Evolutionary conservation across 2,113 vertebrate species (phyloP).

Genomic region (Lycocorax pyrrhopterus): DNA sequence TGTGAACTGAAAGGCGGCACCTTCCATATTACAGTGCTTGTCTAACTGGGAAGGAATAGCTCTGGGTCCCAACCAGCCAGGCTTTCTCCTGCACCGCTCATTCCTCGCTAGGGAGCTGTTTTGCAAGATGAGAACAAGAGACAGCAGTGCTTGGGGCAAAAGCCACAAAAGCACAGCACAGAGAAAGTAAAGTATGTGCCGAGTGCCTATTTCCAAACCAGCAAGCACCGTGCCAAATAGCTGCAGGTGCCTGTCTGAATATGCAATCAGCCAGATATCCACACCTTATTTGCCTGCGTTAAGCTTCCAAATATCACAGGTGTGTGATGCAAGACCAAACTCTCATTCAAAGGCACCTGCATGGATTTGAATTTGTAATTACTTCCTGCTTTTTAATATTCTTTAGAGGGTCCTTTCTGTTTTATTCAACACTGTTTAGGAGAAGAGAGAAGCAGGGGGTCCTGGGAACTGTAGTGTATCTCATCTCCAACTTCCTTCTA

Average conservation of each 20-base stretch:
- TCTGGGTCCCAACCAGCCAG: not conserved
- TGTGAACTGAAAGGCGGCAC: not conserved
- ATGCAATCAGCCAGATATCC: conserved; percentile 68
- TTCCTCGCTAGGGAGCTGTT: conserved; percentile 4
- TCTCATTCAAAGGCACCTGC: conserved; percentile 67
- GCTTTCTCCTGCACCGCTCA: not conserved
- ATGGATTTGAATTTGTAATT: conserved; percentile 65
- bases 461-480: conserved; percentile 6
- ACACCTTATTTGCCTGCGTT: conserved; percentile 68
- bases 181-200: conserved; percentile 36
- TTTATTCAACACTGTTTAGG: not conserved
- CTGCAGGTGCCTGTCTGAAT: conserved; percentile 73
- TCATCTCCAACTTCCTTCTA: not conserved
- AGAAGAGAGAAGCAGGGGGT: not conserved
- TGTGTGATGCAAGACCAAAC: conserved; percentile 59
- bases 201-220: conserved; percentile 60
- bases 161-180: conserved; percentile 26
- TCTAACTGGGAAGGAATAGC: not conserved
- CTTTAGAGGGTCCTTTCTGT: conserved; percentile 39
- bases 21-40: not conserved
- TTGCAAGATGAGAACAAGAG: conserved; percentile 27
- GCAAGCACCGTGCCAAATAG: conserved; percentile 54
- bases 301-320: conserved; percentile 71
- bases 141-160: conserved; percentile 22
- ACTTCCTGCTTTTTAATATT: conserved; percentile 59